Evolutionary conservation across 2,113 vertebrate species (phyloP).

Genomic region (Ifrita kowaldi): DNA sequence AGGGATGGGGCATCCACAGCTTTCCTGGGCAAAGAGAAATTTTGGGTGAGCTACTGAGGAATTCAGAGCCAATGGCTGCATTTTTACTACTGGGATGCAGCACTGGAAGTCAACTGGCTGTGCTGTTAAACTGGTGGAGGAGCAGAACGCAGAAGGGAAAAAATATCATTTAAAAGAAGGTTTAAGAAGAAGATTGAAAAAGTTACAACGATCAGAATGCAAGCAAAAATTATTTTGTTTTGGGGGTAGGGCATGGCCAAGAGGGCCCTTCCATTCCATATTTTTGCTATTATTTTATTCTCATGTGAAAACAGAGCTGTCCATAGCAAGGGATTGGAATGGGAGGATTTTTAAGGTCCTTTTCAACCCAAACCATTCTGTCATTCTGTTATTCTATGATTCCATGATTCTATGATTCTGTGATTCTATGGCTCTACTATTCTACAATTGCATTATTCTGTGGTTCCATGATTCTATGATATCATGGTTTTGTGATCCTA

Average conservation of each 20-base stretch:
- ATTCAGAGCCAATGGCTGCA: background rate
- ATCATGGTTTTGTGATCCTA: fast-evolving
- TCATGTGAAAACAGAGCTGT: fast-evolving
- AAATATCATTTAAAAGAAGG: background rate
- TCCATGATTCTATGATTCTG: fast-evolving
- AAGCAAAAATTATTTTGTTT: background rate
- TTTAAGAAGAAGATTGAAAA: background rate
- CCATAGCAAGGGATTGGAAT: background rate
- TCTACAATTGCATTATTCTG: fast-evolving
- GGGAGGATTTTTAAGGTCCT: background rate
- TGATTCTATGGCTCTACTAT: too few relatives aligned
- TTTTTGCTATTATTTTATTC: background rate
- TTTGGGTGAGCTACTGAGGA: background rate
- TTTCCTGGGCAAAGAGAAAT: background rate
- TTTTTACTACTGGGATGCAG: fast-evolving
- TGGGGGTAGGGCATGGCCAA: background rate
- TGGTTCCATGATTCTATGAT: fast-evolving
- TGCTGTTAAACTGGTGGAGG: background rate
- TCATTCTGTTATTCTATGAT: background rate
- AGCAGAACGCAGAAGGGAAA: background rate
- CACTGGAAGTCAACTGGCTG: fast-evolving
- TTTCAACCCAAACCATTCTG: background rate
- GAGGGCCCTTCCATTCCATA: background rate
- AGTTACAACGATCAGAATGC: background rate
- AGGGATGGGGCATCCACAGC: background rate